Evolutionary conservation across 2,888 invertebrate species (phyloP).

Genomic region (Drosophila siamana): DNA sequence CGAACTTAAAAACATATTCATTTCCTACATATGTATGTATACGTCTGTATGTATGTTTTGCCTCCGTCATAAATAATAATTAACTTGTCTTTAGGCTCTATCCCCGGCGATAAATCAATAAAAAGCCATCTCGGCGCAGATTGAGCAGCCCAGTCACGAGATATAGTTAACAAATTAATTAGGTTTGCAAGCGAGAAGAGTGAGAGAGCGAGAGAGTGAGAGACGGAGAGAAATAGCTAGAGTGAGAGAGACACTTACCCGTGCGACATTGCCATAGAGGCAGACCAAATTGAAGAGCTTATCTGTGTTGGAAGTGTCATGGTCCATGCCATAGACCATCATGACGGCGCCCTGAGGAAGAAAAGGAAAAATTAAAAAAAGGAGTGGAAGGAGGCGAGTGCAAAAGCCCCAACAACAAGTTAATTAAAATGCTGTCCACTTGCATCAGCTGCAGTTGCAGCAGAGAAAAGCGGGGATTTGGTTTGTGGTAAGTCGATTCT

Average conservation of each 20-base stretch:
- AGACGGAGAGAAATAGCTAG: background rate
- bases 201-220: background rate
- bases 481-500: slow-evolving; percentile 2
- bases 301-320: slow-evolving; percentile 97
- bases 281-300: slow-evolving; percentile 99
- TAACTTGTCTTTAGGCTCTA: slow-evolving; percentile 13
- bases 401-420: slow-evolving; percentile 35
- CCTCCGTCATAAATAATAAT: slow-evolving; percentile 31
- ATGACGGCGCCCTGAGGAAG: slow-evolving; percentile 93
- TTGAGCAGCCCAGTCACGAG: slow-evolving; percentile 15
- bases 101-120: slow-evolving; percentile 26
- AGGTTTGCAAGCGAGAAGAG: slow-evolving; percentile 10
- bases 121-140: slow-evolving; percentile 4
- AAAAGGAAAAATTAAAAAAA: slow-evolving; percentile 15
- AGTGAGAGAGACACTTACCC: slow-evolving; percentile 87
- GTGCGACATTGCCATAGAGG: slow-evolving; percentile 98
- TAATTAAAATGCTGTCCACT: slow-evolving; percentile 65
- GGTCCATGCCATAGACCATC: slow-evolving; percentile 99
- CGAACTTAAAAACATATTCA: no score
- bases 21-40: no score
- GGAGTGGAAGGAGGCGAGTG: background rate
- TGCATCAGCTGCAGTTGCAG: slow-evolving; percentile 30
- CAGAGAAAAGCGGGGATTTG: slow-evolving; percentile 25
- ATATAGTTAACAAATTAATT: slow-evolving; percentile 49
- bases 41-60: no score